Percentiles rank a stretch among this genome's conserved stretches.
Conservation (phyloP, 2,797 vertebrate species). For the Xiphophorus birchmanni region DNA sequence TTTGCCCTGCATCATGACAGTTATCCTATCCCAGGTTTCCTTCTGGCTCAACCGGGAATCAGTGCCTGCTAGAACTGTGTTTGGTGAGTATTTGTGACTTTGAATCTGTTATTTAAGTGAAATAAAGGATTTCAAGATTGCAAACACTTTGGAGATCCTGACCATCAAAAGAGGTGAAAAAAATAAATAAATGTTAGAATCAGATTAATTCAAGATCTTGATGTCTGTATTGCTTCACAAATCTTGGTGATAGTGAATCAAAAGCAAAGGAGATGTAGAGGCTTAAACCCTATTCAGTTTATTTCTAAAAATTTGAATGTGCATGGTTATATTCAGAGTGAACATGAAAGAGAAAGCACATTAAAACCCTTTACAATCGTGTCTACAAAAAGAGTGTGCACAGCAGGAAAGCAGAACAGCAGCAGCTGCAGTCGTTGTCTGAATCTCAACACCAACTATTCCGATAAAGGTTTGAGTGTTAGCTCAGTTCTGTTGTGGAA, state of each 20-base stretch:
- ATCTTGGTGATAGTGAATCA: background rate
- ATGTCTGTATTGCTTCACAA: background rate
- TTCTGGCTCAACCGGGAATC: slow-evolving; percentile 87
- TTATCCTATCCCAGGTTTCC: slow-evolving; percentile 81
- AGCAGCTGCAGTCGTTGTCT: background rate
- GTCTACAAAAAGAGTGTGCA: background rate
- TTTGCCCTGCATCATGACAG: slow-evolving; percentile 83
- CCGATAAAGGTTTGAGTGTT: background rate
- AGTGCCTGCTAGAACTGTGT: slow-evolving; percentile 66
- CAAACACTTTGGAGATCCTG: background rate
- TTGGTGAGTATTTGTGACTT: background rate
- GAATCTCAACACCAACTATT: background rate
- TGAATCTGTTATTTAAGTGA: background rate
- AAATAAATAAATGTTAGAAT: background rate
- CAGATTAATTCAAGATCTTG: background rate
- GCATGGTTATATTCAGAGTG: background rate
- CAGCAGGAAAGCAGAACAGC: slow-evolving; percentile 1
- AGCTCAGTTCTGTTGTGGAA: background rate
- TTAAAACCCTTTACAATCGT: background rate
- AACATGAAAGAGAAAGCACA: background rate
- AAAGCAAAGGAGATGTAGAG: background rate
- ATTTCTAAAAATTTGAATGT: no score
- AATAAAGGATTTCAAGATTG: background rate
- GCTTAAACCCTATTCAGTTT: background rate
- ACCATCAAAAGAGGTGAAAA: background rate